These are phyloP conservation scores for Gambusia holbrooki DNA, from an alignment of 2,113 vertebrate genomes.

Conservation along the genomic window DNA sequence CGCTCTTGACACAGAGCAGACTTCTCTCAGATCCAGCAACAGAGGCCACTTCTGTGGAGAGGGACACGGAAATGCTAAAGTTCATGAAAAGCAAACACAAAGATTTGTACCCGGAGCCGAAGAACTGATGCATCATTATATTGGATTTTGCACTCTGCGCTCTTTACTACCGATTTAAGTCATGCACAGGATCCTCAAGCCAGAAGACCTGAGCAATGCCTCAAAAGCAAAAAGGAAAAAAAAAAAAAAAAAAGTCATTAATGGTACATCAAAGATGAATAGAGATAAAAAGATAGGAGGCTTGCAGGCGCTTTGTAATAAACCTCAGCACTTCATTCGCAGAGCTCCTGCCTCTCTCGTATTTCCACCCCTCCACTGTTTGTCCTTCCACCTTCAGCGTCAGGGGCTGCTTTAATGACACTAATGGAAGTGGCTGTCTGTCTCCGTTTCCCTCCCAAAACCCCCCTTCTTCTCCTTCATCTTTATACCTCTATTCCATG, in stretches of 20 bases:
- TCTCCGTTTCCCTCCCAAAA: conserved; percentile 41
- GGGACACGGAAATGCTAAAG: conserved; percentile 21
- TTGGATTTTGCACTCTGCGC: conserved; percentile 5
- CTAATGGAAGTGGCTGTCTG: conserved; percentile 54
- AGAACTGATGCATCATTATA: background rate
- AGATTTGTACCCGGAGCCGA: conserved; percentile 1
- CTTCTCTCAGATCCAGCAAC: conserved; percentile 43
- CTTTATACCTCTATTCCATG: conserved; percentile 44
- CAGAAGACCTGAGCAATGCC: conserved; percentile 29
- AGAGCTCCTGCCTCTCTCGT: conserved; percentile 12
- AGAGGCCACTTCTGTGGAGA: conserved; percentile 41
- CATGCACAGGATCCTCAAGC: conserved; percentile 26
- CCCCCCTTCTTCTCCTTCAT: conserved; percentile 42
- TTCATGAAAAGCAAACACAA: conserved; percentile 15
- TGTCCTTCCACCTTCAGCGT: conserved; percentile 48
- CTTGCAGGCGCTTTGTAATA: conserved; percentile 32
- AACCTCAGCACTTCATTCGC: conserved; percentile 40
- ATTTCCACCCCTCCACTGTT: conserved; percentile 36
- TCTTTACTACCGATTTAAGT: conserved; percentile 3
- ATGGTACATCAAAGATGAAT: conserved; percentile 24
- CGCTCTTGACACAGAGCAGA: conserved; percentile 62
- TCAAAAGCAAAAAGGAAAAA: background rate
- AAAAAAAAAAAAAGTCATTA: conserved; percentile 30
- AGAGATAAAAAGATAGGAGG: conserved; percentile 24
- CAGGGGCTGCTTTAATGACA: conserved; percentile 61